Conservation (phyloP, 2,888 invertebrate genomes). For the Aricia artaxerxes region DNA sequence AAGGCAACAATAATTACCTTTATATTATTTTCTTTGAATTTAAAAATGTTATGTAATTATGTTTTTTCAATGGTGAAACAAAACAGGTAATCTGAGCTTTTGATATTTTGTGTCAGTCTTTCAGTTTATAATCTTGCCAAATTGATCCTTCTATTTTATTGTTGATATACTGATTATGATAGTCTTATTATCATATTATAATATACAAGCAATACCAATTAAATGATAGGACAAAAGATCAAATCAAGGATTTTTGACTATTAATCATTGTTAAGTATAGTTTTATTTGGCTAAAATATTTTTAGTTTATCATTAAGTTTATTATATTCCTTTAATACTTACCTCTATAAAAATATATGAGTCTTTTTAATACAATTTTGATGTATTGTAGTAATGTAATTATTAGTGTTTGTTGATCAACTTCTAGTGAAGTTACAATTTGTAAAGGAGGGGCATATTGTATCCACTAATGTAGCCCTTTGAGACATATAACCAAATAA, state of each 20-base stretch:
- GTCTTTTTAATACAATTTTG: too few relatives aligned
- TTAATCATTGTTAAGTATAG: not conserved
- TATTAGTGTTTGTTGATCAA: too few relatives aligned
- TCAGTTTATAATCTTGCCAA: not conserved
- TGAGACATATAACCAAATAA: too few relatives aligned
- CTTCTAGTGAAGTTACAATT: too few relatives aligned
- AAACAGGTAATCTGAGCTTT: not conserved
- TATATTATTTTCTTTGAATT: not conserved
- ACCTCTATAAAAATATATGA: too few relatives aligned
- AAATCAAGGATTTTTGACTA: not conserved
- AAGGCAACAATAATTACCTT: not conserved
- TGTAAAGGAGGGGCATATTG: too few relatives aligned
- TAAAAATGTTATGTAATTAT: not conserved
- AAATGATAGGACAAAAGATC: not conserved
- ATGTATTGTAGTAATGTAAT: too few relatives aligned
- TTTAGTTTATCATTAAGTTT: not conserved
- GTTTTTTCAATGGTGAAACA: not conserved
- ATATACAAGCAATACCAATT: conserved; percentile 6
- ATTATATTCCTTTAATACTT: not conserved
- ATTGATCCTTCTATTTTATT: not conserved
- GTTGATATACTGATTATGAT: not conserved
- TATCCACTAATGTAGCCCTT: too few relatives aligned
- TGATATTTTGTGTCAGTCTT: not conserved
- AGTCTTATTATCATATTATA: not conserved
- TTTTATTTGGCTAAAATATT: not conserved